Evolutionary conservation across 2,797 vertebrate genomes (phyloP).

Genomic region (Hafferia zeledoni): DNA sequence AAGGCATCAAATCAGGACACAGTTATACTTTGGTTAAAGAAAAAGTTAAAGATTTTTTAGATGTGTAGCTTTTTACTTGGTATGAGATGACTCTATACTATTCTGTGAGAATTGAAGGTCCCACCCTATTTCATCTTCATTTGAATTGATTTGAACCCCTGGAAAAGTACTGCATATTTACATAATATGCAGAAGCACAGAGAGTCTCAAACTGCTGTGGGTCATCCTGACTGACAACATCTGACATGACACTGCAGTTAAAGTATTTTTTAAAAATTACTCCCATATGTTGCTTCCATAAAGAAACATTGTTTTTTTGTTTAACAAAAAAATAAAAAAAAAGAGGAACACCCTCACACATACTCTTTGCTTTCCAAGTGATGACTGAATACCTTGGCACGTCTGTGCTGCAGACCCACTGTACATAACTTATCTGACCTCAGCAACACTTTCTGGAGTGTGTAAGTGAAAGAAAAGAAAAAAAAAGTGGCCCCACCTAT

Average conservation of each 20-base stretch:
- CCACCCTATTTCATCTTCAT: conserved; percentile 56
- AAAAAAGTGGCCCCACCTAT: conserved; percentile 38
- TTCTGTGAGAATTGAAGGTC: conserved; percentile 43
- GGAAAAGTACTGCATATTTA: conserved; percentile 43
- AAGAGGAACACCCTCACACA: conserved; percentile 71
- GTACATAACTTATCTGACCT: conserved; percentile 76
- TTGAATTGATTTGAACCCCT: conserved; percentile 47
- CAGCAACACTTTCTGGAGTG: conserved; percentile 61
- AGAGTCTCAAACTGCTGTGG: conserved; percentile 50
- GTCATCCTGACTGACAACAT: conserved; percentile 79
- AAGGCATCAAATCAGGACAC: not conserved
- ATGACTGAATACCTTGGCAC: conserved; percentile 78
- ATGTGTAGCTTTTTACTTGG: not conserved
- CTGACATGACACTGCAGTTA: conserved; percentile 81
- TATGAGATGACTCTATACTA: conserved; percentile 7
- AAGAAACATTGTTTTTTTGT: conserved; percentile 67
- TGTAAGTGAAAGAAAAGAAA: conserved; percentile 50
- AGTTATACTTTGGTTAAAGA: not conserved
- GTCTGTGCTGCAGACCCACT: conserved; percentile 67
- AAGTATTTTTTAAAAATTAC: conserved; percentile 76
- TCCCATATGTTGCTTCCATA: conserved; percentile 78
- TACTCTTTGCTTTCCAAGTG: conserved; percentile 74
- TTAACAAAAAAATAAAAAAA: conserved; percentile 30
- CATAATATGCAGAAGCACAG: conserved; percentile 52
- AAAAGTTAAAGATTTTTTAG: not conserved